Evolutionary conservation across 2,797 vertebrate species (phyloP), one percentile per base, ranked within the genome.

Genomic region (Sebastes goodei): DNA sequence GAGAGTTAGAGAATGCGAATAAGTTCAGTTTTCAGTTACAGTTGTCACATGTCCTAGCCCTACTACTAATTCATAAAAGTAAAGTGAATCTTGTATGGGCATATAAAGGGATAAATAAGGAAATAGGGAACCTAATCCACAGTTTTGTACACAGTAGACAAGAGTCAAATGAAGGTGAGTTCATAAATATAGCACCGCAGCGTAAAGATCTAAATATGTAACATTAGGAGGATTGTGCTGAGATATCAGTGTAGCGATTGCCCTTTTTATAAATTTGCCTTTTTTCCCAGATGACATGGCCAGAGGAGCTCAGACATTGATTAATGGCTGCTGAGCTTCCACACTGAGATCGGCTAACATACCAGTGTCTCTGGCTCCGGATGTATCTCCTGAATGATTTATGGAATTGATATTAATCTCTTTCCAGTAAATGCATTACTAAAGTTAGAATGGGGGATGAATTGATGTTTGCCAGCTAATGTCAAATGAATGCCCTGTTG

Each of bases 371-470:
- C 94, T 90, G 92, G 93, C 93, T 96, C 95, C 91, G 94, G 96
- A 96, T 96, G 96, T 84, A 96, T 96, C 96, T 95, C 90, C 95
- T 97, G 96, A 97, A 97, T 98, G 97, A 98, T 98, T 98, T 97
- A 98, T 98, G 96, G 96, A 97, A 97, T 96, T 97, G 97, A 97
- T 98, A 98, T 97, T 97, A 97, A 98, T 98, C 96, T 98, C 95
- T 96, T 97, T 97, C 96, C 96, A 96, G 97, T 97, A 98, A 98
- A 97, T 96, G 96, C 96, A 97, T 97, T 97, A 96, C 96, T 95
- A 95, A 95, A 96, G 95, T 96, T 97, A 96, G 95, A 96, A 93
- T 87, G 85, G 70, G 89, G 91, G 91, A 94, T 94, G 96, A 97
- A 97, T 96, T 96, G 95, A 97, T 97, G 95, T 96, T 97, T 95